Percentiles rank a stretch among this genome's conserved stretches.
phyloP scores from a whole-genome alignment of 1,140 invertebrate genomes.

The Brachionus plicatilis region DNA sequence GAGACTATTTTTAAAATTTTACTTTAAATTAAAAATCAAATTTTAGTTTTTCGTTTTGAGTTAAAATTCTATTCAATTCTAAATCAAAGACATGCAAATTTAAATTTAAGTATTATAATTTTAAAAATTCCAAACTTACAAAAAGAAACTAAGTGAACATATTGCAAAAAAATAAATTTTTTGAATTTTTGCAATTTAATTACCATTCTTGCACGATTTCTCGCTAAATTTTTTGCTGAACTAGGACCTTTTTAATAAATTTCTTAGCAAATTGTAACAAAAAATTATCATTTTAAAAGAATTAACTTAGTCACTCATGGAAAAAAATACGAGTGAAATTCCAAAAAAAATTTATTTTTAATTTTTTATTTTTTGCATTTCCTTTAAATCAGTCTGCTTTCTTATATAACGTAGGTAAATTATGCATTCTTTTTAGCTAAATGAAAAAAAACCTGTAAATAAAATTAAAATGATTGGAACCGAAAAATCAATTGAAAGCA shows the following conservation, averaged over 20 bases:
- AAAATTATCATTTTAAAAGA: neutral
- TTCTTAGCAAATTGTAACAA: neutral
- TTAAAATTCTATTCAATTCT: neutral
- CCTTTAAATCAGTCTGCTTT: neutral
- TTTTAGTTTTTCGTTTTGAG: neutral
- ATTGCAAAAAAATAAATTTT: neutral
- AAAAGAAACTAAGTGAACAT: neutral
- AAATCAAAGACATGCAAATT: neutral
- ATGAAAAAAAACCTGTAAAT: neutral
- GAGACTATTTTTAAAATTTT: too few species aligned
- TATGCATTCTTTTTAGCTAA: neutral
- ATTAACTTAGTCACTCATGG: neutral
- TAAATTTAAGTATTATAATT: neutral
- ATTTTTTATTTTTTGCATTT: neutral
- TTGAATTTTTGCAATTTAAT: neutral
- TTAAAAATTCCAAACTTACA: neutral
- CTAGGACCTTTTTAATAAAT: neutral
- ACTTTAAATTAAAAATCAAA: too few species aligned
- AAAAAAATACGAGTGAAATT: neutral
- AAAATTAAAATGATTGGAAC: slow-evolving; percentile 3
- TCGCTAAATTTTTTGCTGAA: neutral
- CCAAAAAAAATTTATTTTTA: neutral
- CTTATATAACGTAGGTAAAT: neutral
- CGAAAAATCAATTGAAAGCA: neutral
- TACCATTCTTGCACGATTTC: neutral